Conservation (phyloP, 2,113 vertebrate genomes). For the Vulpes lagopus region DNA sequence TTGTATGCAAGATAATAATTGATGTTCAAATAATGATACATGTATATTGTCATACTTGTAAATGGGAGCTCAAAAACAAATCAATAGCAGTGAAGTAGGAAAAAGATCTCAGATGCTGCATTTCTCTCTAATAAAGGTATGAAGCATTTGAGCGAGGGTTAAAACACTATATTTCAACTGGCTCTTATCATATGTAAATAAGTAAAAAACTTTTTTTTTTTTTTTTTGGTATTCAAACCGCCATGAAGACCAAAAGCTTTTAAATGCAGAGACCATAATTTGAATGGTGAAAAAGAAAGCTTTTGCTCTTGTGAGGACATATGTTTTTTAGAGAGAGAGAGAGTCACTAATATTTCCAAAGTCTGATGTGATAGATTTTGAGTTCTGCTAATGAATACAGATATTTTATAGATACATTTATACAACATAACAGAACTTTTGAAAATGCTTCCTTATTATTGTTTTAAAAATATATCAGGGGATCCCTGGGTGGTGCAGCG, state of each 20-base stretch:
- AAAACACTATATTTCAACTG: slow-evolving; percentile 60
- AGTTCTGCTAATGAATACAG: slow-evolving; percentile 76
- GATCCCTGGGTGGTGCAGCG: too few relatives aligned
- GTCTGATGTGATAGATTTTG: slow-evolving; percentile 77
- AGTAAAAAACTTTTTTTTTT: slow-evolving; percentile 61
- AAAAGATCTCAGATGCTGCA: neutral
- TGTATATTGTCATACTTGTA: neutral
- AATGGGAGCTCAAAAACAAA: neutral
- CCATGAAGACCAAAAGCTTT: slow-evolving; percentile 77
- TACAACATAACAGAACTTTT: slow-evolving; percentile 16
- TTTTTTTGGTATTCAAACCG: slow-evolving; percentile 64
- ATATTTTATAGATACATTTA: slow-evolving; percentile 73
- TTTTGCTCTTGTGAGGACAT: slow-evolving; percentile 63
- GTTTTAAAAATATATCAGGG: neutral
- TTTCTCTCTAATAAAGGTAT: neutral
- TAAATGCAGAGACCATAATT: slow-evolving; percentile 71
- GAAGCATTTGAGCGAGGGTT: neutral
- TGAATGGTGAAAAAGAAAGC: slow-evolving; percentile 79
- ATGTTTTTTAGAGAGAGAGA: slow-evolving; percentile 45
- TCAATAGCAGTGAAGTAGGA: neutral
- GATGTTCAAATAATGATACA: neutral
- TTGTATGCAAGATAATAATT: neutral
- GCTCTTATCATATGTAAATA: slow-evolving; percentile 77
- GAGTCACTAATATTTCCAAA: slow-evolving; percentile 67
- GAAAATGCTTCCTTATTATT: slow-evolving; percentile 29